phyloP scores from a whole-genome alignment of 1,140 invertebrate species.

The Caenorhabditis tropicalis region DNA sequence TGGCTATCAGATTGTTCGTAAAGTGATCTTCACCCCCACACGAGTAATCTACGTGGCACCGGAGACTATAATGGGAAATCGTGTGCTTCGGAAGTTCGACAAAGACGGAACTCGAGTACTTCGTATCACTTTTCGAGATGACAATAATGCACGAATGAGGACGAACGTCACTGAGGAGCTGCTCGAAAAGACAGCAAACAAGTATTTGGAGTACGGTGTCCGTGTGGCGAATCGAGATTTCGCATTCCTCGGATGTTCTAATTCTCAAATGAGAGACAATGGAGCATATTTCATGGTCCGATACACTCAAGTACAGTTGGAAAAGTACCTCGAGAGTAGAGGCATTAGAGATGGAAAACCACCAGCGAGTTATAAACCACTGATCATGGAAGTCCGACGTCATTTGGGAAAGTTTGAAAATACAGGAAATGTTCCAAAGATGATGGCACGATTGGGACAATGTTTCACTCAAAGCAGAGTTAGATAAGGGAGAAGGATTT shows the following conservation, averaged over 20 bases:
- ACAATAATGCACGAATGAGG: conserved; percentile 43
- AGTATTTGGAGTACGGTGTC: not conserved
- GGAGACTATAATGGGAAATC: conserved; percentile 62
- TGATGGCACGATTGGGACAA: conserved; percentile 69
- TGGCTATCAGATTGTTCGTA: conserved; percentile 43
- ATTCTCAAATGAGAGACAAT: conserved; percentile 70
- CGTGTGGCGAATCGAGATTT: conserved; percentile 21
- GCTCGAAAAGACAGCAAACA: not conserved
- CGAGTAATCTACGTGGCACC: conserved; percentile 60
- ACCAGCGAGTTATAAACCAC: not conserved
- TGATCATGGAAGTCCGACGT: conserved; percentile 44
- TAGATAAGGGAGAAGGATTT: too few relatives aligned
- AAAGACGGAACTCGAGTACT: conserved; percentile 28
- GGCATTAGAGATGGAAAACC: not conserved
- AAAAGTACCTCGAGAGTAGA: not conserved
- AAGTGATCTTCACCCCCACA: conserved; percentile 63
- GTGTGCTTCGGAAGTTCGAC: conserved; percentile 62
- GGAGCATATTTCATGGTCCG: conserved; percentile 65
- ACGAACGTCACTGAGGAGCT: not conserved
- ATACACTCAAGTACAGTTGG: not conserved
- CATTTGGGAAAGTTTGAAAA: conserved; percentile 39
- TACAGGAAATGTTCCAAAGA: conserved; percentile 66
- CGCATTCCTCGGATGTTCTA: conserved; percentile 66
- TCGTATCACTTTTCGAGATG: conserved; percentile 59
- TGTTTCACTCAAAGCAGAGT: conserved; percentile 65